Percentiles rank a stretch among this genome's conserved stretches.
Evolutionary conservation across 2,113 vertebrate species (phyloP).

Genomic region (Bucco capensis): DNA sequence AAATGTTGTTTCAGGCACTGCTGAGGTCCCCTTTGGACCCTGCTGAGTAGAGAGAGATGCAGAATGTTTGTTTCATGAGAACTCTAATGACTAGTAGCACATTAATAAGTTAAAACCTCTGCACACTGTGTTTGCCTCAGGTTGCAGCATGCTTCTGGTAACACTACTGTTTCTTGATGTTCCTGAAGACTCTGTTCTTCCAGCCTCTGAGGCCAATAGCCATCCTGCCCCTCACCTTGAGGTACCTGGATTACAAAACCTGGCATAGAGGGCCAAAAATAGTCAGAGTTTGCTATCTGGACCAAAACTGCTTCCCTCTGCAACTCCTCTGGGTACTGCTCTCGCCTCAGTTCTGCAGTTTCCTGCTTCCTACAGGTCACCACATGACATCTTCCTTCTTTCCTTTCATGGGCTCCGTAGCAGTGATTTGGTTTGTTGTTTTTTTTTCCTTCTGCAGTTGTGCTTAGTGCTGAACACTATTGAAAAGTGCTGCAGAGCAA

Average conservation of each 20-base stretch:
- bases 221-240: neutral
- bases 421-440: neutral
- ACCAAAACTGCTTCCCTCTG: neutral
- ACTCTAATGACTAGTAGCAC: neutral
- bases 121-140: neutral
- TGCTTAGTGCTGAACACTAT: neutral
- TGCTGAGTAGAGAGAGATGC: neutral
- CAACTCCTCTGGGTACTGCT: neutral
- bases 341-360: neutral
- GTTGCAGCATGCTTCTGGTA: neutral
- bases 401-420: neutral
- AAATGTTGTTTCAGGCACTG: neutral
- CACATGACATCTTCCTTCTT: neutral
- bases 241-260: neutral
- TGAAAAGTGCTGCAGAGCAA: slow-evolving; percentile 15
- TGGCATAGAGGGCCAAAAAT: neutral
- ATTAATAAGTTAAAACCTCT: neutral
- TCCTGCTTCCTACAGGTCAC: neutral
- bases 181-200: neutral
- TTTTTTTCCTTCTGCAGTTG: neutral
- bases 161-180: neutral
- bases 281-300: neutral
- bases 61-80: neutral
- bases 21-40: neutral
- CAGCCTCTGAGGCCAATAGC: neutral